Evolutionary conservation across 2,113 vertebrate species (phyloP), one percentile per base, ranked within the genome.

Genomic region (Gracilinanus agilis): DNA sequence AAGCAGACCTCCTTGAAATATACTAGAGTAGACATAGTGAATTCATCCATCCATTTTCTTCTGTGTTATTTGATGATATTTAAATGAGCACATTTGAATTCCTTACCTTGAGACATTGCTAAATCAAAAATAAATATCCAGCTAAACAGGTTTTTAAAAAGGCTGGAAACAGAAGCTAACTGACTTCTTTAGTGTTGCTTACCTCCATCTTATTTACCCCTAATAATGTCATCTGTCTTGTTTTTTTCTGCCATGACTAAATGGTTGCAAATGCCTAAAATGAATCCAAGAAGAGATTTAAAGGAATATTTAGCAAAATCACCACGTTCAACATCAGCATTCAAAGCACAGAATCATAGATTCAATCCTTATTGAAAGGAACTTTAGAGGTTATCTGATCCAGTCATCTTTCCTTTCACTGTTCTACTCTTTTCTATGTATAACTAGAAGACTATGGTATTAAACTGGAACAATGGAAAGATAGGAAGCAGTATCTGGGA

Each of bases 301-400:
- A 93, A 93, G 88, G 67, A 3, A 90, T 49, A 19, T 27, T 88
- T 91, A 91, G 40, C 24, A 92, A 94, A 94, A 94, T 94, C 21
- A n/a, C 9, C 89, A 9, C 40, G 7, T n/a, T 40, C 2, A 5
- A 75, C 40, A 21, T 40, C 34, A 75, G 6, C n/a, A 75, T 75
- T 40, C 34, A 75, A 75, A n/a, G 34, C n/a, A 75, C 13, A 75
- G 34, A 40, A 75, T 75, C 67, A 75, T 3, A 67, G 61, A 75
- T 13, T 75, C 61, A 40, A 16, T 75, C 34, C n/a, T 75, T 40
- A 75, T 40, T 40, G n/a, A 40, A 75, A 75, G 34, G 34, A 75
- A 75, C 0, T 16, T 21, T 19, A 75, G n/a, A 75, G 34, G 34
- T 40, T 94, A 3, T 88, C 40, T 94, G 90, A 24, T 91, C 44